phyloP scores from a whole-genome alignment of 2,113 vertebrate genomes.

The Trogon melanurus region DNA sequence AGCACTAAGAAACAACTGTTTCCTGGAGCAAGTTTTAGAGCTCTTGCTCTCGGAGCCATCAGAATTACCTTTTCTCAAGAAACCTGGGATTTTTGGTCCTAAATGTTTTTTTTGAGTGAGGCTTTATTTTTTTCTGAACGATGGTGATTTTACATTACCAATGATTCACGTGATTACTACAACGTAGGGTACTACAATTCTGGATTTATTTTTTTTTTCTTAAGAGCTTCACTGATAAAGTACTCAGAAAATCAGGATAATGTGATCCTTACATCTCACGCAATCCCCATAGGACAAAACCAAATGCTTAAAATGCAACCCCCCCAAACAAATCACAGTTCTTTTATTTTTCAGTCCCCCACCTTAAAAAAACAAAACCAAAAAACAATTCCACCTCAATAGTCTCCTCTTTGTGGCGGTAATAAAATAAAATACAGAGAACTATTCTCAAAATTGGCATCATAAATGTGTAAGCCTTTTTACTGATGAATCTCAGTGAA shows the following conservation, averaged over 20 bases:
- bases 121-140: background rate
- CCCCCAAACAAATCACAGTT: background rate
- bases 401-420: background rate
- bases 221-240: background rate
- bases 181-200: background rate
- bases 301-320: background rate
- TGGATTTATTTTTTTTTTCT: background rate
- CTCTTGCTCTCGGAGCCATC: background rate
- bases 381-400: background rate
- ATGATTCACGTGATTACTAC: background rate
- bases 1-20: background rate
- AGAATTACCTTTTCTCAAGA: background rate
- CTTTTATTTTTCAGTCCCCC: background rate
- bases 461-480: background rate
- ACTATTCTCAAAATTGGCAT: background rate
- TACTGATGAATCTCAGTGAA: background rate
- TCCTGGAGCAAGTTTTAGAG: background rate
- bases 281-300: background rate
- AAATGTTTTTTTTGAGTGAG: background rate
- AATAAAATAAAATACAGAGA: background rate
- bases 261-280: background rate
- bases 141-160: background rate
- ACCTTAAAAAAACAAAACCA: background rate
- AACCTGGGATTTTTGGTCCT: background rate
- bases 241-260: background rate